A percentile compares a stretch with the other conserved stretches of the same genome.
Conservation (phyloP, 2,797 vertebrate species). For the Galago senegalensis region DNA sequence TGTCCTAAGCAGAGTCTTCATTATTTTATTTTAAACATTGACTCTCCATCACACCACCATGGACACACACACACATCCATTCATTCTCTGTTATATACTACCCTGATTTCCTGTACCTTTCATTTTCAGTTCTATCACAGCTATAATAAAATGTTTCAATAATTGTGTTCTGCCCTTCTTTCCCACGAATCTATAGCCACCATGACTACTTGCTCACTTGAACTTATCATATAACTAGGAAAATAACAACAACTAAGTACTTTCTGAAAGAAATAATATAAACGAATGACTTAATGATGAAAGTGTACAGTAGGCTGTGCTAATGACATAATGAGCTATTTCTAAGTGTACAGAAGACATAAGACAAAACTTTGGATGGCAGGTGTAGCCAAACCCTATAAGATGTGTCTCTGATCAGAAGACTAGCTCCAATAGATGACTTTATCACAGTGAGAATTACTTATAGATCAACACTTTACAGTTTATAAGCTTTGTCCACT, state of each 20-base stretch:
- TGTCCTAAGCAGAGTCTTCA: neutral
- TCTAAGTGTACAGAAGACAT: neutral
- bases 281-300: neutral
- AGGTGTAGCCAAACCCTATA: neutral
- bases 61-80: neutral
- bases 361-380: neutral
- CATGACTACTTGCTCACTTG: neutral
- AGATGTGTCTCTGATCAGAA: neutral
- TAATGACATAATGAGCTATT: neutral
- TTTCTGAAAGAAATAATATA: neutral
- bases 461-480: neutral
- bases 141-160: neutral
- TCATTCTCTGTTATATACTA: neutral
- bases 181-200: neutral
- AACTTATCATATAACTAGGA: neutral
- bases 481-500: neutral
- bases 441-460: neutral
- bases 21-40: neutral
- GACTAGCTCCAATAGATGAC: neutral
- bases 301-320: neutral
- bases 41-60: accelerated
- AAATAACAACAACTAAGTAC: neutral
- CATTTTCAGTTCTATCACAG: neutral
- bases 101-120: neutral
- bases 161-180: neutral